Evolutionary conservation across 2,797 vertebrate genomes (phyloP).

Genomic region (Margarornis squamiger): DNA sequence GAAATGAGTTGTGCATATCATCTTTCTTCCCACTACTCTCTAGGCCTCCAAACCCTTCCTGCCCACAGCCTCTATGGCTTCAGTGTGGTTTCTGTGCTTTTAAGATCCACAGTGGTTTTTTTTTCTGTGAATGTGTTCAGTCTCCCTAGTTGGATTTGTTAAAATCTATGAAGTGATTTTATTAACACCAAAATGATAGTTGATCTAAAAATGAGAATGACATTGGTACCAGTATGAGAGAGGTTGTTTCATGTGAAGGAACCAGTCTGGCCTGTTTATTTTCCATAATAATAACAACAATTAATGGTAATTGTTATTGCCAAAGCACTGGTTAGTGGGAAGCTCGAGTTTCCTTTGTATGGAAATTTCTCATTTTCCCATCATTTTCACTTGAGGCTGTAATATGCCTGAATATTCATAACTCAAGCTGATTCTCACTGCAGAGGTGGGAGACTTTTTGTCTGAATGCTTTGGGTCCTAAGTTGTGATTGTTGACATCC

Average conservation of each 20-base stretch:
- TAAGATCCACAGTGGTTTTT: not conserved
- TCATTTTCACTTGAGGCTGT: not conserved
- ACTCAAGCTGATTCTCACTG: not conserved
- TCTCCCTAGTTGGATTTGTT: not conserved
- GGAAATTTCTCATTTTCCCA: not conserved
- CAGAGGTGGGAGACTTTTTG: not conserved
- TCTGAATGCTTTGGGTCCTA: not conserved
- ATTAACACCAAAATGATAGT: not conserved
- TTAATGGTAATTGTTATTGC: not conserved
- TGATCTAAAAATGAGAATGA: not conserved
- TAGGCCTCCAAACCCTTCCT: not conserved
- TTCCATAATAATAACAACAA: not conserved
- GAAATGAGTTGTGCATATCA: not conserved
- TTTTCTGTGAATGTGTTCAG: not conserved
- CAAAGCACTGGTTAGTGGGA: not conserved
- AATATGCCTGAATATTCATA: not conserved
- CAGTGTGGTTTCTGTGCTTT: constrained; percentile 3
- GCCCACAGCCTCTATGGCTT: not conserved
- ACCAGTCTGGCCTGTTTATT: not conserved
- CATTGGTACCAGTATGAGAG: not conserved
- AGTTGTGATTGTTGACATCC: not conserved
- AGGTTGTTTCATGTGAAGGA: not conserved
- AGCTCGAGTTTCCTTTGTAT: not conserved
- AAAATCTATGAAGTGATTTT: not conserved
- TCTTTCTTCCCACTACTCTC: not conserved